These are phyloP conservation scores for Ruditapes philippinarum DNA, from an alignment of 1,140 invertebrate genomes.

Conservation along the genomic window DNA sequence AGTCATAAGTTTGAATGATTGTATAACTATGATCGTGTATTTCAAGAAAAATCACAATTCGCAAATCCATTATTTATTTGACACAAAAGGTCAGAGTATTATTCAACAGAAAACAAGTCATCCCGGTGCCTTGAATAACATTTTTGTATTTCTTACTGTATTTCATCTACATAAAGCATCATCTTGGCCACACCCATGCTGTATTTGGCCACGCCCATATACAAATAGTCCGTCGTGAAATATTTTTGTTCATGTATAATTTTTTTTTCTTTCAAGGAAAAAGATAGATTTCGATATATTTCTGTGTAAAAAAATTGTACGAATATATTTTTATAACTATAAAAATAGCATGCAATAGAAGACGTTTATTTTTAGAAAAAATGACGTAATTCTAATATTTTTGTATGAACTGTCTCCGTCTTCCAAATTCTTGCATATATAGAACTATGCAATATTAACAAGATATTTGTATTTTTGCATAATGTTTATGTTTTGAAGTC, in stretches of 20 bases:
- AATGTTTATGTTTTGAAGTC: background rate
- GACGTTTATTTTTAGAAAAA: no score
- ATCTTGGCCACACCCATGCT: background rate
- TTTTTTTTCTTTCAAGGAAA: no score
- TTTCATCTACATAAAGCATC: background rate
- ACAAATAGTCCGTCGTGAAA: no score
- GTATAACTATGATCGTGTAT: background rate
- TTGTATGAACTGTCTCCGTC: background rate
- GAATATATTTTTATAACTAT: no score
- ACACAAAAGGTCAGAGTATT: slow-evolving; percentile 9
- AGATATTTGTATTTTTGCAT: background rate
- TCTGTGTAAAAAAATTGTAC: no score
- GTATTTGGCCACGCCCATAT: no score
- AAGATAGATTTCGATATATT: no score
- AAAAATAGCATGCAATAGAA: no score
- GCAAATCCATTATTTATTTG: slow-evolving; percentile 52
- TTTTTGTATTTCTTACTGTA: no score
- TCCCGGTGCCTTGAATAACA: background rate
- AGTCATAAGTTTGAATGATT: background rate
- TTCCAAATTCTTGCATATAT: background rate
- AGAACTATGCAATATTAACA: slow-evolving; percentile 9
- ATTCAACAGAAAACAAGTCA: background rate
- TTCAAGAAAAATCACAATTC: background rate
- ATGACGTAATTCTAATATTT: no score
- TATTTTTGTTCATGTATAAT: no score